phyloP scores from a whole-genome alignment of 64 coral and sea anemone species.

The Montipora sp. region DNA sequence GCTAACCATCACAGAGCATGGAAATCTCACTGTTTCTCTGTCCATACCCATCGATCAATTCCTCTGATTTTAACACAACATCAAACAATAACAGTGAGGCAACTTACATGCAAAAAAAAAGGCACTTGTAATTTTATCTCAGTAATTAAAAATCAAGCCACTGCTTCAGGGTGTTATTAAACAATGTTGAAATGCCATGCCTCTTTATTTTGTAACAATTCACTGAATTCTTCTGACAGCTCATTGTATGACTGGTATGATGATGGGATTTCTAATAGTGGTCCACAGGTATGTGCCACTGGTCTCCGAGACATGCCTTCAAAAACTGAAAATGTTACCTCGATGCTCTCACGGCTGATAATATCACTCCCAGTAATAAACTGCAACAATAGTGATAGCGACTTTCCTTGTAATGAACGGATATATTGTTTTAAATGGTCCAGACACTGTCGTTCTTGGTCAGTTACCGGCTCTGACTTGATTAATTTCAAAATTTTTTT shows the following conservation, averaged over 20 bases:
- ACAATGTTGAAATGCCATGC: slow-evolving; percentile 73
- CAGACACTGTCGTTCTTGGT: slow-evolving; percentile 53
- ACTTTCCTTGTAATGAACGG: slow-evolving; percentile 55
- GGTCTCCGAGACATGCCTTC: slow-evolving; percentile 52
- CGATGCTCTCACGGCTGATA: slow-evolving; percentile 38
- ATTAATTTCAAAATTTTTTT: slow-evolving; percentile 73
- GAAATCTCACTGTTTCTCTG: too few relatives aligned
- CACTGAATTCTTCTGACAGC: slow-evolving; percentile 77
- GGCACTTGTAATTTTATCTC: too few relatives aligned
- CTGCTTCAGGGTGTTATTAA: not conserved
- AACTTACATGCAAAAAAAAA: not conserved
- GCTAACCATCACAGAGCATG: too few relatives aligned
- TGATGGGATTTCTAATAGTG: slow-evolving; percentile 67
- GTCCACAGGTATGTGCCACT: slow-evolving; percentile 76
- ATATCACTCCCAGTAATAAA: slow-evolving; percentile 86
- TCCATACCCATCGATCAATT: too few relatives aligned
- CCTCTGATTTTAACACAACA: too few relatives aligned
- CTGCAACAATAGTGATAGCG: slow-evolving; percentile 57
- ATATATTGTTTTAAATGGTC: slow-evolving; percentile 73
- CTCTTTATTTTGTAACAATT: slow-evolving; percentile 54
- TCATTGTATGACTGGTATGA: slow-evolving; percentile 81
- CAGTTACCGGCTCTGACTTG: slow-evolving; percentile 41
- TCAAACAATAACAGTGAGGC: too few relatives aligned
- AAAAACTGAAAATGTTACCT: slow-evolving; percentile 66
- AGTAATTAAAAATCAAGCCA: too few relatives aligned